Percentiles rank a stretch among this genome's conserved stretches.
phyloP scores from a whole-genome alignment of 2,888 invertebrate genomes.

The Lamproptera curius region DNA sequence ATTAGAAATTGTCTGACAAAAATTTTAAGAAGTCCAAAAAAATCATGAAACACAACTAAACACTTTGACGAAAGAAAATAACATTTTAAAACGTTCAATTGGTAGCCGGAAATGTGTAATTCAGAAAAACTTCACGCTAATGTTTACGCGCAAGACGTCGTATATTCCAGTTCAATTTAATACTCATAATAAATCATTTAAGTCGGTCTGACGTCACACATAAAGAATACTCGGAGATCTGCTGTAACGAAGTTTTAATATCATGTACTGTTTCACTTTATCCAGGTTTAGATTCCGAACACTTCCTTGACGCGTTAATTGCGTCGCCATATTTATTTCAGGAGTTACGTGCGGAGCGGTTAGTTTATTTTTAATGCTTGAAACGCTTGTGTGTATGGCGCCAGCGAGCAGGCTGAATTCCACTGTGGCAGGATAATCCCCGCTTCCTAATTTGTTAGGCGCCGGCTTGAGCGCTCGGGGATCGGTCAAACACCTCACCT shows the following conservation, averaged over 20 bases:
- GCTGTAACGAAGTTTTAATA: neutral
- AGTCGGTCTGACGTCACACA: conserved; percentile 1
- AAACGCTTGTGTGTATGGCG: conserved; percentile 26
- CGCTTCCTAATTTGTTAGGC: conserved; percentile 55
- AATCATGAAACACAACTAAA: no score
- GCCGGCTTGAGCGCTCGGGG: conserved; percentile 44
- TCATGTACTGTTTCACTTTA: conserved; percentile 1
- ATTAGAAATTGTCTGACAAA: no score
- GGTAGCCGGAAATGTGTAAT: neutral
- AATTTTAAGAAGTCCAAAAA: no score
- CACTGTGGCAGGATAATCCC: conserved; percentile 54
- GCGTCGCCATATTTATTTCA: conserved; percentile 39
- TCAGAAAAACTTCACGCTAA: neutral
- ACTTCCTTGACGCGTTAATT: conserved; percentile 21
- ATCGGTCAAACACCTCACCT: conserved; percentile 64
- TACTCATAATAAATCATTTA: conserved; percentile 3
- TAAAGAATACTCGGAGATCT: conserved; percentile 1
- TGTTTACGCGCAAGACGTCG: conserved; percentile 1
- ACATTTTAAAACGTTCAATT: no score
- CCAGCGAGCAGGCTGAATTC: conserved; percentile 43
- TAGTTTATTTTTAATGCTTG: conserved; percentile 37
- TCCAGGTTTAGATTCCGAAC: conserved; percentile 9
- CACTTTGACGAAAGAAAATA: no score
- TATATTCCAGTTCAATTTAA: conserved; percentile 7
- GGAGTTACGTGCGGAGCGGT: conserved; percentile 38